phyloP scores from a whole-genome alignment of 1,140 invertebrate species.

The Drosophila navojoa region DNA sequence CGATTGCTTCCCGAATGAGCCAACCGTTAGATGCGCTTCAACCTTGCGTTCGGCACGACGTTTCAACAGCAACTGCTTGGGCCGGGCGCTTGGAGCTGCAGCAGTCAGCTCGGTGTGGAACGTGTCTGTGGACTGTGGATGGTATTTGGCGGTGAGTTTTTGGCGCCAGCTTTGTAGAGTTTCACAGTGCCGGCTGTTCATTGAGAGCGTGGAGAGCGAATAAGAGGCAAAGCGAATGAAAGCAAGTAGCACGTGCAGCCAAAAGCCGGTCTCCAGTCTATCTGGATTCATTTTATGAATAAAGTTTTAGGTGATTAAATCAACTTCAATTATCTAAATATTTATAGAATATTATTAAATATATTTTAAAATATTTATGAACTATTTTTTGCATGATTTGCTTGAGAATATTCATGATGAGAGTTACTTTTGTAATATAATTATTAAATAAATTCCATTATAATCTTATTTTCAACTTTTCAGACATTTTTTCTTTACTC shows the following conservation, averaged over 20 bases:
- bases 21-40: slow-evolving; percentile 33
- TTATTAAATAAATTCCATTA: not conserved
- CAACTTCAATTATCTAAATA: not conserved
- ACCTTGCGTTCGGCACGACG: slow-evolving; percentile 62
- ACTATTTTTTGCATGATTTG: too few species aligned
- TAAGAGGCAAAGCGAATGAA: not conserved
- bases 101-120: slow-evolving; percentile 56
- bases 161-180: slow-evolving; percentile 72
- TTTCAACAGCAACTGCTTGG: slow-evolving; percentile 67
- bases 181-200: slow-evolving; percentile 52
- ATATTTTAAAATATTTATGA: not conserved
- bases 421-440: too few species aligned
- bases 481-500: not conserved
- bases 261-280: slow-evolving; percentile 24
- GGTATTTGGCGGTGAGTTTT: slow-evolving; percentile 49
- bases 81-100: slow-evolving; percentile 45
- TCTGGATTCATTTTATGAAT: not conserved
- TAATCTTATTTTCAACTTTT: not conserved
- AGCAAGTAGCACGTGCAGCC: slow-evolving; percentile 10
- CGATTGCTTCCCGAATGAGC: slow-evolving; percentile 6
- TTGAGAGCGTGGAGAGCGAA: slow-evolving; percentile 24
- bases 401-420: too few species aligned
- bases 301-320: not conserved
- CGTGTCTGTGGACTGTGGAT: slow-evolving; percentile 54
- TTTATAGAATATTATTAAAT: not conserved